Conservation (phyloP, 2,888 invertebrate genomes). For the Apotomis betuletana region DNA sequence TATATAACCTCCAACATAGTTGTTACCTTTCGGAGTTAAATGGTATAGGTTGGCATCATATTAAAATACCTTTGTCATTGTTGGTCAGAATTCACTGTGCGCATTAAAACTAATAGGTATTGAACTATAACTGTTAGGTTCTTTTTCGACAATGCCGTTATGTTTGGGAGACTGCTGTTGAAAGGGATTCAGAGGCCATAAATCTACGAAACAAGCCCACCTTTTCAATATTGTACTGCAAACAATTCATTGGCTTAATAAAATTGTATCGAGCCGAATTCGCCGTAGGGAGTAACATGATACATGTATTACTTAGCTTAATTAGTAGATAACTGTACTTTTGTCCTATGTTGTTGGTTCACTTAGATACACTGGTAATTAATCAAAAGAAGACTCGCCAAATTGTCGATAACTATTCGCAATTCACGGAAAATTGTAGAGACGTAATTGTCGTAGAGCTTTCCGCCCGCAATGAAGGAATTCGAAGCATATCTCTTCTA, state of each 20-base stretch:
- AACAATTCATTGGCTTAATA: conserved; percentile 12
- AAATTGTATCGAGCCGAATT: conserved; percentile 6
- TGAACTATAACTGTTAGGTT: conserved; percentile 42
- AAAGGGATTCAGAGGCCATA: conserved; percentile 17
- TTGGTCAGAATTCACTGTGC: conserved; percentile 54
- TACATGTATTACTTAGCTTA: background rate
- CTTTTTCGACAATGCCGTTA: conserved; percentile 34
- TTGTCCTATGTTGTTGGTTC: background rate
- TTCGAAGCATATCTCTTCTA: too few species aligned
- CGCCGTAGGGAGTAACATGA: conserved; percentile 8
- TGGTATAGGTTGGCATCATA: conserved; percentile 34
- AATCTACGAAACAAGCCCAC: conserved; percentile 29
- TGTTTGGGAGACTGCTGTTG: conserved; percentile 33
- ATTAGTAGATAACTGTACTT: background rate
- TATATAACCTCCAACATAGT: background rate
- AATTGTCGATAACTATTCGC: too few species aligned
- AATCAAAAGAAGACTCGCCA: background rate
- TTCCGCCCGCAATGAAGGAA: too few species aligned
- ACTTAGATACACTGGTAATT: background rate
- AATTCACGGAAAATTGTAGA: too few species aligned
- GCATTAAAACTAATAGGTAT: conserved; percentile 51
- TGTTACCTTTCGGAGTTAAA: conserved; percentile 3
- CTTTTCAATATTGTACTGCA: conserved; percentile 10
- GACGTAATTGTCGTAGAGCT: too few species aligned
- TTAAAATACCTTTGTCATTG: conserved; percentile 56